Base-by-base conservation (phyloP, 30 jellyfish, hydroid and myxozoan genomes). In the Turritopsis rubra region DNA sequence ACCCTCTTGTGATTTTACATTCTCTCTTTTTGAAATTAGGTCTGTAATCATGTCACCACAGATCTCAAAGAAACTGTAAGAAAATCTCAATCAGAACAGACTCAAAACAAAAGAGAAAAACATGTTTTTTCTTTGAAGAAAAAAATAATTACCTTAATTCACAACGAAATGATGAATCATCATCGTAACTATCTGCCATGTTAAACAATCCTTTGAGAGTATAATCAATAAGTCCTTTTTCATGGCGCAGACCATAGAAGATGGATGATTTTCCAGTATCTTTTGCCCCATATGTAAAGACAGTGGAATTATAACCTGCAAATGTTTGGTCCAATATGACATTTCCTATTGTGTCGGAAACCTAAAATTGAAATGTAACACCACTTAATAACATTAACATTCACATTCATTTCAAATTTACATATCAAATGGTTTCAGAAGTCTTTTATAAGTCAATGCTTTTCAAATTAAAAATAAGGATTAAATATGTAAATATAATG, bases 11-110 rank as follows among this genome's bases (percentile, higher is more conserved):
- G 99, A 88, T 81, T 93, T 93, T 21, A 88, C 92, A 71, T 95
- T 84, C 81, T 93, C 80, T 70, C 99, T 82, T 85, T 85, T 89
- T 0, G 99, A 80, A 26, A 88, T 85, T 81, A 93, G 31, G 80
- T 93, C 99, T 29, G 99, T 85, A 18, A 93, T 85, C 31, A 68
- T 84, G 66, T 93, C 96, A 29, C 94, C 96, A 88, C 99, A 93
- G 16, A 93, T 84, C 80, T 93, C 99, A 88, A 93, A 85, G 76
- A 93, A 93, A 53, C 99, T 93, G 71, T 17, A 74, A 79, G 31
- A 73, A 21, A 71, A 7, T 22, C 27, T 79, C 23, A 41, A 9
- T 25, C 5, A 13, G 13, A 41, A 41, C 5, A 41, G 60, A 41
- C 13, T 13, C 13, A 13, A n/a, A n/a, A n/a, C n/a, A n/a, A n/a